Evolutionary conservation across 2,888 invertebrate genomes (phyloP), one percentile per base, ranked within the genome.

Genomic region (Deilephila porcellus): DNA sequence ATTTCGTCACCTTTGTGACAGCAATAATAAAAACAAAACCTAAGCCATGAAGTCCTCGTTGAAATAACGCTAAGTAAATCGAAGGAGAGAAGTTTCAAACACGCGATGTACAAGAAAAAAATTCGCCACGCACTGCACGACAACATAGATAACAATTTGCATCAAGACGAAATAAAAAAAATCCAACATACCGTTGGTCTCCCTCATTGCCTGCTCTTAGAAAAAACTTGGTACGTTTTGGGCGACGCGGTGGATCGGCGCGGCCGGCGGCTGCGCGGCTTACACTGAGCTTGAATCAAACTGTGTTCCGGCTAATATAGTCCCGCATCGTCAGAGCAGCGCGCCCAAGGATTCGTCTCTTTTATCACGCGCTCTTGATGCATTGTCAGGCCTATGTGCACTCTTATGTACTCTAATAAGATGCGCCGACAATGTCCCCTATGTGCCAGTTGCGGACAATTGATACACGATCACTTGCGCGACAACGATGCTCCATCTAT

Each of bases 301-400:
- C 72, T 77, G 76, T 75, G 76, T 76, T 77, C 78, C 76, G 75
- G 71, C 80, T 85, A 83, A 81, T 82, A 82, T 83, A 83, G 77
- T 76, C 70, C 64, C 64, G 72, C 62, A 63, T 73, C 72, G 75
- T 74, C 75, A 73, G 74, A 70, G 73, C 73, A 73, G 64, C 73
- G 72, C 74, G 71, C 72, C 63, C 80, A 77, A 80, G 79, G 80
- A 77, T 78, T 73, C 52, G 14, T 63, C 63, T 37, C 59, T 17
- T 56, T n/a, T 59, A 59, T 56, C 71, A 64, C 53, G 32, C n/a
- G 62, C n/a, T 70, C 25, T 20, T 56, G 63, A 14, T 56, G 52
- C 63, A 63, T 56, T 72, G 62, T 63, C 29, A 11, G 45, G 25
- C 34, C 14, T 60, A 71, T 32, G 20, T 59, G 59, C 60, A 71